Base-by-base conservation (phyloP, 2,888 invertebrate genomes). In the Aphidoletes aphidimyza region DNA sequence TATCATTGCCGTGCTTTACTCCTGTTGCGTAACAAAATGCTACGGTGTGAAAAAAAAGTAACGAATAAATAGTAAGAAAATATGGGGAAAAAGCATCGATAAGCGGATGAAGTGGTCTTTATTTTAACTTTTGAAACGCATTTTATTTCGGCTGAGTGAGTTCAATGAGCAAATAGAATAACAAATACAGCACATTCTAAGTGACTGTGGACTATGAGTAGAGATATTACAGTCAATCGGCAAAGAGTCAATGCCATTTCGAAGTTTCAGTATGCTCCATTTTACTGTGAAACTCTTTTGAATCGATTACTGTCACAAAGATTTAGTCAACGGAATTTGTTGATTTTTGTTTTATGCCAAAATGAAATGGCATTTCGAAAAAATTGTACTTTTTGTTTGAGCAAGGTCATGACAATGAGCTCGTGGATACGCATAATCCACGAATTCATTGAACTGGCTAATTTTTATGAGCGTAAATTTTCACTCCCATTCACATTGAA, bases 91-190 rank as follows among this genome's bases (percentile, higher is more conserved):
- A 30, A 69, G 69, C 69, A 69, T 69, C 69, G 30, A 69, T 69
- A 69, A 69, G 69, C 69, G 30, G 69, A 69, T 69, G 34, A 34
- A 69, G 69, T 26, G n/a, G 54, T 69, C 69, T 69, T 69, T 69
- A 34, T 69, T 69, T 69, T 69, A 69, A 69, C 69, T 69, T 69
- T 69, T 30, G n/a, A 69, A 69, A 69, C 69, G 69, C n/a, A n/a
- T 69, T 69, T 30, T 30, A 69, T 69, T 69, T 30, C 69, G 26
- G 22, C 54, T 54, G 22, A 69, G 69, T 69, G 30, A 30, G 30
- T 69, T 30, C 9, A 69, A 69, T 69, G 69, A 69, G 34, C 30
- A 69, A 69, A 34, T 3, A 11, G n/a, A n/a, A n/a, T n/a, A n/a
- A n/a, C n/a, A n/a, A n/a, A n/a, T n/a, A n/a, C n/a, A n/a, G n/a